phyloP scores from a whole-genome alignment of 2,888 invertebrate genomes.

The Caenorhabditis sulstoni region DNA sequence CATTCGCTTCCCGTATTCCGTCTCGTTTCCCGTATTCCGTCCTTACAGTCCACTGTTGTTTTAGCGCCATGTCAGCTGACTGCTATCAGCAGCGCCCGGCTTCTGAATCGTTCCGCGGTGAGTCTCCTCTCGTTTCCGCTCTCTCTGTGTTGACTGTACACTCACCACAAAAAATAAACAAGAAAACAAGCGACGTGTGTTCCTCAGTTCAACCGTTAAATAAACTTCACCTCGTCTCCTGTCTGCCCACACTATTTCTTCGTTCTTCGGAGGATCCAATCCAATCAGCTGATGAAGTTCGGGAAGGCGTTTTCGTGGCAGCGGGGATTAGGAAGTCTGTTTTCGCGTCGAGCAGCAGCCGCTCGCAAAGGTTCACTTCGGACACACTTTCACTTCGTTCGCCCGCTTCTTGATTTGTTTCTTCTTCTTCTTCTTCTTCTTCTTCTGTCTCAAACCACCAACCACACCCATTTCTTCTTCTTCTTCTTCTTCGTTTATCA shows the following conservation, averaged over 20 bases:
- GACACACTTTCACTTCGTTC: constrained; percentile 47
- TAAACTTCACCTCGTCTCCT: constrained; percentile 30
- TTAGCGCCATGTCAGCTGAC: constrained; percentile 35
- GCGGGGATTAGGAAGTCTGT: neutral
- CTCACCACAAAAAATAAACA: constrained; percentile 23
- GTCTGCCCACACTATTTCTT: neutral
- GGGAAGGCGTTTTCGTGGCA: constrained; percentile 11
- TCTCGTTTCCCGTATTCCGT: constrained; percentile 3
- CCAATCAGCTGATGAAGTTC: constrained; percentile 43
- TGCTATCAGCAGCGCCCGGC: constrained; percentile 29
- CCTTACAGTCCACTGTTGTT: constrained; percentile 11
- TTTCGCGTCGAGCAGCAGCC: neutral
- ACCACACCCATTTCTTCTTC: constrained; percentile 36
- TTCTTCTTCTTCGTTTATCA: constrained; percentile 30
- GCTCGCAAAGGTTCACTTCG: constrained; percentile 8
- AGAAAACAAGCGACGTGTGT: constrained; percentile 17
- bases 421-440: neutral
- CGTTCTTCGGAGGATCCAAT: no score
- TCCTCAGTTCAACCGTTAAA: constrained; percentile 17
- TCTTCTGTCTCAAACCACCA: constrained; percentile 15
- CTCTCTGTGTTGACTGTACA: constrained; percentile 14
- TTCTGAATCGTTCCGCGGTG: constrained; percentile 11
- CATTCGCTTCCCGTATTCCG: neutral
- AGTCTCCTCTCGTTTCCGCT: neutral
- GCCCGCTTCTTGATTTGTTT: constrained; percentile 10